These are phyloP conservation scores for Cacoxenus indagator DNA, from an alignment of 2,888 invertebrate genomes.

Conservation along the genomic window DNA sequence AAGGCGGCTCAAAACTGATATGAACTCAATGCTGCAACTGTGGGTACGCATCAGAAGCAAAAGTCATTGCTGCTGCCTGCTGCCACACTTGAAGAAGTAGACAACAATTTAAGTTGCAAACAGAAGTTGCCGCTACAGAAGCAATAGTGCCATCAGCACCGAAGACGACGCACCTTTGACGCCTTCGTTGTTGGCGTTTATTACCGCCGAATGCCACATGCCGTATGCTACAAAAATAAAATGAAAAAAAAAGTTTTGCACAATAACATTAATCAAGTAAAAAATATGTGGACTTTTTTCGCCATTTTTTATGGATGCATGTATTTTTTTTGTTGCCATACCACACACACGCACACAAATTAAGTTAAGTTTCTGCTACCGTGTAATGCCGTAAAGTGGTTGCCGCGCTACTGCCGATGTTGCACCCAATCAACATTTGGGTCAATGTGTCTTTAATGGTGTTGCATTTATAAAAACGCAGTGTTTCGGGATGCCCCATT, in stretches of 20 bases:
- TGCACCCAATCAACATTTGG: neutral
- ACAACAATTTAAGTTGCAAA: too few species aligned
- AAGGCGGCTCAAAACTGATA: neutral
- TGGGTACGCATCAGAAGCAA: too few species aligned
- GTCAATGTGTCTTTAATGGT: neutral
- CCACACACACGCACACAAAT: neutral
- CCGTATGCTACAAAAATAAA: neutral
- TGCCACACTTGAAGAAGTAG: too few species aligned
- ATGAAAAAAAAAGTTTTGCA: slow-evolving; percentile 1
- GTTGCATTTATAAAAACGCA: too few species aligned
- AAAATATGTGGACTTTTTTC: neutral
- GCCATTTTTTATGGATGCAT: neutral
- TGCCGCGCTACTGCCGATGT: neutral
- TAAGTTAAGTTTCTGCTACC: neutral
- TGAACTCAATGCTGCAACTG: too few species aligned
- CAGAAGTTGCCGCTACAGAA: neutral
- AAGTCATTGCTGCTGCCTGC: too few species aligned
- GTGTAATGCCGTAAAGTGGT: neutral
- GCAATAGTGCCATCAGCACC: neutral
- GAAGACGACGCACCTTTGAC: neutral
- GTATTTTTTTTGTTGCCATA: neutral
- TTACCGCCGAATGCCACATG: neutral
- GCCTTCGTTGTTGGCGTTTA: neutral
- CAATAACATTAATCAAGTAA: slow-evolving; percentile 11
- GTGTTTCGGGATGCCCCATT: too few species aligned